A percentile compares a stretch with the other conserved stretches of the same genome.
These are phyloP conservation scores for Nasonia longicornis DNA, from an alignment of 1,140 invertebrate genomes.

Conservation along the genomic window DNA sequence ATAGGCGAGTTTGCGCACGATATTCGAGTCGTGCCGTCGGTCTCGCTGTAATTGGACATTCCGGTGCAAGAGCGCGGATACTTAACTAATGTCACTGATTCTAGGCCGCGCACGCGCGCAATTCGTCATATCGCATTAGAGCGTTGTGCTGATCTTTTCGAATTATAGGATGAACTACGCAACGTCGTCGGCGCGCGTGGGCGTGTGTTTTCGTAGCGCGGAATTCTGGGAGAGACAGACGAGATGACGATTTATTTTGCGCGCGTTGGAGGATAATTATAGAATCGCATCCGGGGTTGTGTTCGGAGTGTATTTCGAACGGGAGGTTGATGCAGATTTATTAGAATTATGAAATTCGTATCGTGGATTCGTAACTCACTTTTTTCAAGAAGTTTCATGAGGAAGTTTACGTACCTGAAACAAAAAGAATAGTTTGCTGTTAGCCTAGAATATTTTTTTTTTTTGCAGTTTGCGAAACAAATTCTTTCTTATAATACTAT, in stretches of 20 bases:
- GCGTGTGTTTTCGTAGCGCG: background rate
- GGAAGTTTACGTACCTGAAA: constrained; percentile 14
- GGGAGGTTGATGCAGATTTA: background rate
- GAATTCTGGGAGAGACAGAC: background rate
- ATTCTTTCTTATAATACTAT: no score
- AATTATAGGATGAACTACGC: constrained; percentile 43
- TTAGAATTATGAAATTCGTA: no score
- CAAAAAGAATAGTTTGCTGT: background rate
- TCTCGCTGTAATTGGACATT: constrained; percentile 49
- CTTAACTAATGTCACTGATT: constrained; percentile 41
- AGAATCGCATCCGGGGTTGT: background rate
- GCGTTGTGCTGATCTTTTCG: constrained; percentile 17
- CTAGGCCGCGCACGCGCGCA: constrained; percentile 9
- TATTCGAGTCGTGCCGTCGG: constrained; percentile 41
- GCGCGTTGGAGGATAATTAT: background rate
- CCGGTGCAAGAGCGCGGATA: background rate
- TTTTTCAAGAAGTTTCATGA: background rate
- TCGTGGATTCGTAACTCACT: background rate
- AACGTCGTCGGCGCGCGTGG: background rate
- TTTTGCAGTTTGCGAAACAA: no score
- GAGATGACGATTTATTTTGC: background rate
- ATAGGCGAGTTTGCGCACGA: constrained; percentile 4
- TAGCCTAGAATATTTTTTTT: background rate
- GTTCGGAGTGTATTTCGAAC: background rate
- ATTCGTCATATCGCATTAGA: constrained; percentile 33